Evolutionary conservation across 2,888 invertebrate species (phyloP), one percentile per base, ranked within the genome.

Genomic region (Matsumyia berberina): DNA sequence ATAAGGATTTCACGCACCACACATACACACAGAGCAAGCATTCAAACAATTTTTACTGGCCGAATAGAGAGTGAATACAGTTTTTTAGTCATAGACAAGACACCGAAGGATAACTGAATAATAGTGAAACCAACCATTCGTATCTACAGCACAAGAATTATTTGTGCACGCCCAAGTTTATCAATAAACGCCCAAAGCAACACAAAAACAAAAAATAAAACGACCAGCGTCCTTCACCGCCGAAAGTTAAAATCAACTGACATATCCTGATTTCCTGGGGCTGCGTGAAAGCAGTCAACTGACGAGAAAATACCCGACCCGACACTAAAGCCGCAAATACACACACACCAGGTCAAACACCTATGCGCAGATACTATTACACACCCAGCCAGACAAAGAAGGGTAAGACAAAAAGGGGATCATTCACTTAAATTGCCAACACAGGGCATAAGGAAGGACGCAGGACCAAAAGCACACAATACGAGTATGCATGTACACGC

Each of bases 221-320:
- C 62, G 39, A 72, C 58, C 42, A 64, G 46, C 72, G 82, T 83
- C 82, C 82, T 83, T 72, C 72, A 33, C 49, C 51, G 62, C 44
- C 72, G 77, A 83, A 83, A 78, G 82, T 77, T 78, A 77, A 77
- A 83, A 55, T 73, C 77, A 83, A 83, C 82, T 83, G 60, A 67
- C 53, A 55, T 55, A 78, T 83, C 77, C 82, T 72, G 58, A 67
- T 73, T 82, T 77, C 60, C 60, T 77, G 60, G 60, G 53, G 66
- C 60, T 60, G 64, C 60, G 46, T 33, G 39, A 72, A 67, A 73
- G 66, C 66, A 70, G 44, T 55, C 31, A 51, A 58, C 33, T 62
- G 44, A 6, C 33, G 42, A 44, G 11, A 35, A 19, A 2, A 62
- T 8, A 15, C 33, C n/a, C 31, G 15, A 57, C 15, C 51, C 44